A percentile compares a stretch with the other conserved stretches of the same genome.
Conservation (phyloP, 1,140 invertebrate species). For the Andrena cerasifolii region DNA sequence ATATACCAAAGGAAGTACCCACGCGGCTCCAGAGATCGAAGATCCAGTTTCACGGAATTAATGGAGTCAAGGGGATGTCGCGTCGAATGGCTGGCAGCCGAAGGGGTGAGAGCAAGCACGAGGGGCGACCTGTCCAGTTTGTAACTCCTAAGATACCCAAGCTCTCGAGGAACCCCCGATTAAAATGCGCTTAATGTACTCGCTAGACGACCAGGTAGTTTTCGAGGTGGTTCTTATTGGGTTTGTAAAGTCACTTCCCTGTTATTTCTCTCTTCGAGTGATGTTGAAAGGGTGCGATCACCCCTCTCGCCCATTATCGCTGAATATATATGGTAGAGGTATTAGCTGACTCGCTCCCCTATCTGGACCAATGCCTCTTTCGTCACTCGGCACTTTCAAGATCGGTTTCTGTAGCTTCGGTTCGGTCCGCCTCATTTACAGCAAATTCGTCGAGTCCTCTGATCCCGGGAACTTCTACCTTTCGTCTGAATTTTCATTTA, state of each 20-base stretch:
- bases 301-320: conserved; percentile 53
- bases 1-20: too few species aligned
- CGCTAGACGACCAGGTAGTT: conserved; percentile 47
- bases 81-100: neutral
- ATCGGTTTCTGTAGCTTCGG: neutral
- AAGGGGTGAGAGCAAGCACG: conserved; percentile 35
- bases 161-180: conserved; percentile 3
- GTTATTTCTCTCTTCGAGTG: conserved; percentile 63
- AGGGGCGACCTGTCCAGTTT: conserved; percentile 54
- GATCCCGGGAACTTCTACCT: too few species aligned
- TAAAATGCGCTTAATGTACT: conserved; percentile 58
- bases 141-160: conserved; percentile 62
- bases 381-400: too few species aligned
- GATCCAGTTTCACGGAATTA: neutral
- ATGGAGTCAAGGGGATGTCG: neutral
- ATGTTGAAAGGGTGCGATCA: conserved; percentile 73
- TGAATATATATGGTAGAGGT: neutral
- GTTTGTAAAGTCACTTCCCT: conserved; percentile 63
- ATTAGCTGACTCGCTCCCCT: too few species aligned
- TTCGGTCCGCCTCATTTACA: neutral
- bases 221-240: conserved; percentile 51
- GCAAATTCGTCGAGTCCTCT: too few species aligned
- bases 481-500: too few species aligned
- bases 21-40: too few species aligned
- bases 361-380: too few species aligned